Conservation (phyloP, 2,797 vertebrate genomes). For the Enteromius mattozi region DNA sequence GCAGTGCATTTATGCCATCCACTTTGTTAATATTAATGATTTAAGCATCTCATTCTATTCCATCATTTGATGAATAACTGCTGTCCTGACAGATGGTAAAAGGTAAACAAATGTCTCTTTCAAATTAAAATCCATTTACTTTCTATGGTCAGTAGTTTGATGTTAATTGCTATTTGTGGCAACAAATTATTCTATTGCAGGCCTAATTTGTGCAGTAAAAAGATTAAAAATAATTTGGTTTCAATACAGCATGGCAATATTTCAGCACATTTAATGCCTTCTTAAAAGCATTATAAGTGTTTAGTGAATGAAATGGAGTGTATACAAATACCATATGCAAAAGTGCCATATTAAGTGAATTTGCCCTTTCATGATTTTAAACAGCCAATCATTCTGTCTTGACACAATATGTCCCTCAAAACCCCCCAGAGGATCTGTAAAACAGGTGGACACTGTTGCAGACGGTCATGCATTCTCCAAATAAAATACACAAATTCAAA, state of each 20-base stretch:
- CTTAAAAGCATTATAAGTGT: background rate
- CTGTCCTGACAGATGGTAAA: background rate
- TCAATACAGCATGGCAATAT: background rate
- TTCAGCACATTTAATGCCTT: background rate
- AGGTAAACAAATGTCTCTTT: background rate
- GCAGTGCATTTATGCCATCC: background rate
- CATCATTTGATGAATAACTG: background rate
- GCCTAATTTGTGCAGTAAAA: background rate
- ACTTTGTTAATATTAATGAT: background rate
- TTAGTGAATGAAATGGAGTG: background rate
- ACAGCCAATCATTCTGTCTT: background rate
- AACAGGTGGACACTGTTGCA: background rate
- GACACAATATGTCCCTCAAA: background rate
- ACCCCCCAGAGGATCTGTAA: background rate
- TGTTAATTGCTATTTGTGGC: background rate
- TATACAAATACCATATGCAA: background rate
- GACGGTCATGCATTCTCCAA: slow-evolving; percentile 16
- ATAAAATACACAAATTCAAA: slow-evolving; percentile 36
- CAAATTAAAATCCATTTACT: background rate
- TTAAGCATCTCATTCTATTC: background rate
- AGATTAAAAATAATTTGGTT: background rate
- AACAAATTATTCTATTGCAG: background rate
- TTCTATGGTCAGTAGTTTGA: background rate
- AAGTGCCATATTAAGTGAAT: background rate
- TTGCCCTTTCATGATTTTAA: background rate